A percentile compares a stretch with the other conserved stretches of the same genome.
Conservation (phyloP, 1,140 invertebrate species). For the Berghia stephanieae region DNA sequence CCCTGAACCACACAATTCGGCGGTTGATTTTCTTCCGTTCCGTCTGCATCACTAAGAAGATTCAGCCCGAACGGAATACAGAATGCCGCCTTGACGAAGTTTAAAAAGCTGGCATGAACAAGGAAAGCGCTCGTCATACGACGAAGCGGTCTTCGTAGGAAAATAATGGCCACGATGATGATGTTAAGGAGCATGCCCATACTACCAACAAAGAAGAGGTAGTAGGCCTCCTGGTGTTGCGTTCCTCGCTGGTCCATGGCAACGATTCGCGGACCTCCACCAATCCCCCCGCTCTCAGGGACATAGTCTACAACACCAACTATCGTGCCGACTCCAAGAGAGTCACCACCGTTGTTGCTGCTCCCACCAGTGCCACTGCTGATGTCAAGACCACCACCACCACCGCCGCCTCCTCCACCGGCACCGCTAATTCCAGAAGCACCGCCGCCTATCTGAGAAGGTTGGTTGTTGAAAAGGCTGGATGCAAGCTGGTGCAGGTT, state of each 20-base stretch:
- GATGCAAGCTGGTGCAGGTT: too few species aligned
- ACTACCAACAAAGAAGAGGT: slow-evolving; percentile 59
- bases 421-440: too few species aligned
- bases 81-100: slow-evolving; percentile 60
- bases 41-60: slow-evolving; percentile 52
- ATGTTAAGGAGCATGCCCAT: slow-evolving; percentile 60
- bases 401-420: too few species aligned
- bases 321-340: too few species aligned
- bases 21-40: slow-evolving; percentile 32
- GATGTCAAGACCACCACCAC: too few species aligned
- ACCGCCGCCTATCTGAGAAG: too few species aligned
- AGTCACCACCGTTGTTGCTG: too few species aligned
- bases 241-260: slow-evolving; percentile 33
- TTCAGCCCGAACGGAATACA: slow-evolving; percentile 65
- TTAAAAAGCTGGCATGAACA: slow-evolving; percentile 61
- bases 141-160: slow-evolving; percentile 48
- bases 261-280: background rate
- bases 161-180: slow-evolving; percentile 55
- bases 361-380: too few species aligned
- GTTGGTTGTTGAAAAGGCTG: too few species aligned
- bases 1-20: slow-evolving; percentile 59
- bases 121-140: slow-evolving; percentile 64
- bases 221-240: slow-evolving; percentile 60
- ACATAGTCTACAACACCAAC: too few species aligned
- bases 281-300: background rate